Percentiles rank a stretch among this genome's conserved stretches.
Evolutionary conservation across 2,113 vertebrate species (phyloP).

Genomic region (Sturnira hondurensis): DNA sequence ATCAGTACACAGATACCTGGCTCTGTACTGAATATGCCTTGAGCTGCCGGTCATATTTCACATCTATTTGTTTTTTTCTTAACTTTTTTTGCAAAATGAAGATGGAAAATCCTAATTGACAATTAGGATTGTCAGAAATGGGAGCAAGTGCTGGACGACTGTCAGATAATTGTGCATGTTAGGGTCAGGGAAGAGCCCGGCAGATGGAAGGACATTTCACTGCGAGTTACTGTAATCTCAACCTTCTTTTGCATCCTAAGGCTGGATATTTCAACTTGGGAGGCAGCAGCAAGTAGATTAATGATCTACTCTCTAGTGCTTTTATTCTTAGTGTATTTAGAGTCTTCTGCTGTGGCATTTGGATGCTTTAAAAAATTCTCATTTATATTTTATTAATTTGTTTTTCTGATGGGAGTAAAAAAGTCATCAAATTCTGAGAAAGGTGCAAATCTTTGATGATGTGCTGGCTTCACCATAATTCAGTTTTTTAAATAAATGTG

Average conservation of each 20-base stretch:
- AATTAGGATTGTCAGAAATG: not conserved
- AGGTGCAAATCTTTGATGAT: not conserved
- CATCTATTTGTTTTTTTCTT: not conserved
- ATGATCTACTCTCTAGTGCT: not conserved
- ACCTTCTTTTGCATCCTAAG: not conserved
- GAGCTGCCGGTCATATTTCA: not conserved
- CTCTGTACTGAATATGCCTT: not conserved
- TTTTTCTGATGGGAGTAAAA: not conserved
- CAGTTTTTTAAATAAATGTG: not conserved
- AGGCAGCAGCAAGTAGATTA: not conserved
- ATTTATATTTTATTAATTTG: not conserved
- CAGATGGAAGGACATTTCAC: not conserved
- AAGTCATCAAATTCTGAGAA: not conserved
- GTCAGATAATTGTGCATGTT: not conserved
- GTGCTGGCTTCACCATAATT: not conserved
- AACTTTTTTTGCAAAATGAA: not conserved
- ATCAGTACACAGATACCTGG: not conserved
- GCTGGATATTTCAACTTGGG: not conserved
- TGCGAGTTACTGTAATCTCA: not conserved
- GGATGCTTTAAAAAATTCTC: constrained; percentile 2
- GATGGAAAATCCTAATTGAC: not conserved
- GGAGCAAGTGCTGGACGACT: not conserved
- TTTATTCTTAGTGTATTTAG: constrained; percentile 24
- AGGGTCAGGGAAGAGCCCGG: not conserved
- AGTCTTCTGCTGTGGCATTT: not conserved